Evolutionary conservation across 2,113 vertebrate genomes (phyloP).

Genomic region (Cettia cetti): DNA sequence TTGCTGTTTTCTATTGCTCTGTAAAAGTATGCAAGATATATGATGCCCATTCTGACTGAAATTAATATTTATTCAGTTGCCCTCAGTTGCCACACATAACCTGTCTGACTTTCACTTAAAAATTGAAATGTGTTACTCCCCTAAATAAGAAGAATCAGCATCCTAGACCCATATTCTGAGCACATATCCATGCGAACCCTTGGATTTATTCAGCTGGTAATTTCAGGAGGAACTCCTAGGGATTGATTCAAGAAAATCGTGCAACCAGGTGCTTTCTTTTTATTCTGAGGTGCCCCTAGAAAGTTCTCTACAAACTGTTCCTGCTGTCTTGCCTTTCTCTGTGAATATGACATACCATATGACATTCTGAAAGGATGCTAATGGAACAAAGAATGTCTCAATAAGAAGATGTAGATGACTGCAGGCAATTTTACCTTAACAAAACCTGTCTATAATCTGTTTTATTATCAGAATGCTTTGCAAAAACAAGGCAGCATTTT

Average conservation of each 20-base stretch:
- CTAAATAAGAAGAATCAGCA: neutral
- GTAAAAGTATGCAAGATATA: neutral
- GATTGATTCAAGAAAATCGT: neutral
- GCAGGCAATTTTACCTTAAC: neutral
- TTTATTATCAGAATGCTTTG: neutral
- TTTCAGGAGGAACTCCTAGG: neutral
- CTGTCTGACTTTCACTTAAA: neutral
- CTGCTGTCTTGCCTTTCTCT: neutral
- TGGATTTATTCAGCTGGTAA: neutral
- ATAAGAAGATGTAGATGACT: neutral
- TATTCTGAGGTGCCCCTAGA: neutral
- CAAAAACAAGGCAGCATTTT: neutral
- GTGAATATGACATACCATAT: neutral
- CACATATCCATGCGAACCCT: neutral
- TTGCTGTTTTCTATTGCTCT: neutral
- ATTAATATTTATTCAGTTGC: neutral
- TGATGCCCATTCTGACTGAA: neutral
- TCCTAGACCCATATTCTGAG: accelerated
- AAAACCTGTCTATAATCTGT: neutral
- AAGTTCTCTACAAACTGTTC: neutral
- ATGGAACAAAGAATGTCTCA: neutral
- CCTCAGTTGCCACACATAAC: neutral
- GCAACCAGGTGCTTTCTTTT: neutral
- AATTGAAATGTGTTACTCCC: neutral
- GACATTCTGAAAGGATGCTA: neutral